Percentiles rank a stretch among this genome's conserved stretches.
phyloP scores from a whole-genome alignment of 1,140 invertebrate genomes.

The Camponotus floridanus region DNA sequence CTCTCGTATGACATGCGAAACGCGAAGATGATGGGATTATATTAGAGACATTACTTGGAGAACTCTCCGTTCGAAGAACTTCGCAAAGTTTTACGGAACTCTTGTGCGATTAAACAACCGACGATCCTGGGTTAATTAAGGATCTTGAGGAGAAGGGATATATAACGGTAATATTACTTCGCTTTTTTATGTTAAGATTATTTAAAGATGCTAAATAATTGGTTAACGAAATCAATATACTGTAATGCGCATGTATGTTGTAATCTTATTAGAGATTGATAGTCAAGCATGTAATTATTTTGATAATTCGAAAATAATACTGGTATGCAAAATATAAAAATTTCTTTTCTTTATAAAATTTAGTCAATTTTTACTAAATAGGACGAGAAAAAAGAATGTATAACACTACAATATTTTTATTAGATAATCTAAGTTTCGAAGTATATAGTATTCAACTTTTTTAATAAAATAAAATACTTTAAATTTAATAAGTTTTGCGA shows the following conservation, averaged over 20 bases:
- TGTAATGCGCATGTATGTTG: not conserved
- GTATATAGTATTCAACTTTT: too few relatives aligned
- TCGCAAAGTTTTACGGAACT: conserved; percentile 25
- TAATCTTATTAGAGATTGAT: not conserved
- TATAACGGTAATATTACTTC: too few relatives aligned
- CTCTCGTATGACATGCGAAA: conserved; percentile 32
- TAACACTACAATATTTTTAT: too few relatives aligned
- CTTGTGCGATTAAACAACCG: conserved; percentile 25
- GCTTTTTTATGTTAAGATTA: not conserved
- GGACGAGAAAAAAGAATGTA: too few relatives aligned
- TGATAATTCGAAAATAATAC: not conserved
- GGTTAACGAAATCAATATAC: not conserved
- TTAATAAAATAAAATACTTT: too few relatives aligned
- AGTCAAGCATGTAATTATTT: not conserved
- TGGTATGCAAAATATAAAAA: too few relatives aligned
- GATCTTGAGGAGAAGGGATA: not conserved
- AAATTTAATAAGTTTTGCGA: too few relatives aligned
- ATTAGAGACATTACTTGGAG: not conserved
- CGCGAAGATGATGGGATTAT: conserved; percentile 16
- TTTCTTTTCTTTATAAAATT: too few relatives aligned
- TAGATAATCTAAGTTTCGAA: too few relatives aligned
- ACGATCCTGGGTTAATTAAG: conserved; percentile 25
- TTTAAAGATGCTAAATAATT: conserved; percentile 7
- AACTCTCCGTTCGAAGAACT: conserved; percentile 39
- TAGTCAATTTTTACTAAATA: too few relatives aligned